Evolutionary conservation across 2,888 invertebrate species (phyloP), one percentile per base, ranked within the genome.

Genomic region (Schizaphis graminum): DNA sequence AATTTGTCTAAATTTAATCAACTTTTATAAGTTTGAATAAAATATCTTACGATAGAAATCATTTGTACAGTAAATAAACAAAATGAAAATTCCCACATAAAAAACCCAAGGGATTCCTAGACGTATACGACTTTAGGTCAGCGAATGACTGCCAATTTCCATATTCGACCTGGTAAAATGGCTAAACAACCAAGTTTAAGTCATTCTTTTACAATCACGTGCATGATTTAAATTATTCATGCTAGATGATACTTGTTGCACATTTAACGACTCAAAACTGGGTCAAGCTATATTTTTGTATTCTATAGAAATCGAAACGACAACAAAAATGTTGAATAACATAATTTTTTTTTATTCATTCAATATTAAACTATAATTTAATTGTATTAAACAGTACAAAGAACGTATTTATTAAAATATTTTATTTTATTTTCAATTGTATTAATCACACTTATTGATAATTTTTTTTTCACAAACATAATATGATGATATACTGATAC

Each of bases 201-300:
- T 49, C 92, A 35, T 92, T 92, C 87, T 87, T 87, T 26, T 13
- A 61, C 57, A 86, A 92, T 86, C 91, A 92, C 92, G 87, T 35
- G 87, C 61, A 57, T 87, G 92, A 26, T 61, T 86, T 92, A 92
- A 92, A 92, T 92, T 87, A 92, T 92, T 92, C 92, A 92, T 92
- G 92, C 3, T 47, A 61, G 16, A 28, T 44, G 44, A 21, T 86
- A 92, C 92, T 87, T 92, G 92, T 92, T 92, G 92, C 92, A 47
- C 92, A 13, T 92, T 49, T 87, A 41, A 87, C 92, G 87, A 87
- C 41, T 92, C 28, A 35, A 87, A 92, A 87, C 49, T 61, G 35
- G 86, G 87, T 92, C 92, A 49, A n/a, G 35, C 13, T 28, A 56
- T 91, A 24, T 56, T 61, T 85, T 87, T 85, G 28, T 49, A 47